A percentile compares a stretch with the other conserved stretches of the same genome.
Evolutionary conservation across 2,113 vertebrate genomes (phyloP).

Genomic region (Ascaphus truei): DNA sequence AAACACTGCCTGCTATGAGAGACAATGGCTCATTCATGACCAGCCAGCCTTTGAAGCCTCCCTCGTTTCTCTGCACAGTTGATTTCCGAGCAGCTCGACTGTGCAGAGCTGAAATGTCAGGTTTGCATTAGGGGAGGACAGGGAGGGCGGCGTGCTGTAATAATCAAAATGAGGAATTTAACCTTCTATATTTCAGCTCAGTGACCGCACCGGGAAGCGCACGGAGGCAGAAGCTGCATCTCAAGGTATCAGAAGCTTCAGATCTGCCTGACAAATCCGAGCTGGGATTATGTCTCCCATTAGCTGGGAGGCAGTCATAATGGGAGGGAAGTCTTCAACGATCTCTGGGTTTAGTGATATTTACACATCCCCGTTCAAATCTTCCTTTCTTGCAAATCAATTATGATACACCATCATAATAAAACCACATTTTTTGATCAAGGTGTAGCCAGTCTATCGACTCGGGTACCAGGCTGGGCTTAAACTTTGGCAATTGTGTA

Average conservation of each 20-base stretch:
- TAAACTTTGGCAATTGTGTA: too few species aligned
- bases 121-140: slow-evolving; percentile 61
- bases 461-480: too few species aligned
- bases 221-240: slow-evolving; percentile 48
- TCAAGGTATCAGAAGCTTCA: slow-evolving; percentile 45
- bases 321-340: slow-evolving; percentile 14
- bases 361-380: slow-evolving; percentile 25
- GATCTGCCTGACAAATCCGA: slow-evolving; percentile 47
- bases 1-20: slow-evolving; percentile 56
- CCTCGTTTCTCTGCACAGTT: slow-evolving; percentile 58
- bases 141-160: slow-evolving; percentile 40
- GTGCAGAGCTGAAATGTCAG: slow-evolving; percentile 74
- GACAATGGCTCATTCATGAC: slow-evolving; percentile 70
- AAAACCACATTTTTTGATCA: background rate
- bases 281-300: slow-evolving; percentile 53
- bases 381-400: background rate
- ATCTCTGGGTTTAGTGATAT: slow-evolving; percentile 34
- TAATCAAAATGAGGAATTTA: slow-evolving; percentile 71
- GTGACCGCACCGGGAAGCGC: slow-evolving; percentile 60
- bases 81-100: slow-evolving; percentile 68
- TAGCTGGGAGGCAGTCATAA: slow-evolving; percentile 46
- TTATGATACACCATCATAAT: background rate
- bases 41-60: slow-evolving; percentile 66
- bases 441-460: too few species aligned
- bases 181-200: slow-evolving; percentile 65